Percentiles rank a stretch among this genome's conserved stretches.
Conservation (phyloP, 2,113 vertebrate genomes). For the Sphaerodactylus townsendi region DNA sequence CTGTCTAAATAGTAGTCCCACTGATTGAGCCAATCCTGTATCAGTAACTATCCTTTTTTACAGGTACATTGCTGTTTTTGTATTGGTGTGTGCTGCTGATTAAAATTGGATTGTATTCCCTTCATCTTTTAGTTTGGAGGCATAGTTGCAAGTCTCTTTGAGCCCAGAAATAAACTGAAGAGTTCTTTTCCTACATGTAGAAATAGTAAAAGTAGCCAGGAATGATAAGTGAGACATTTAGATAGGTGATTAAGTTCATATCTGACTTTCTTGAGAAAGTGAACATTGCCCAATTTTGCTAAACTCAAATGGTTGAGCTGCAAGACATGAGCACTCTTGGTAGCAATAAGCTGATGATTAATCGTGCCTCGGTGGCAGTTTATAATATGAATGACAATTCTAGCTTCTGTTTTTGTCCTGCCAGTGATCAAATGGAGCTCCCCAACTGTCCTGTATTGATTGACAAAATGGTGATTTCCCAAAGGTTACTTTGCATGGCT, state of each 20-base stretch:
- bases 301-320: background rate
- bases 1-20: too few relatives aligned
- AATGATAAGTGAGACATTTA: background rate
- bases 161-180: too few relatives aligned
- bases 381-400: slow-evolving; percentile 17
- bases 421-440: slow-evolving; percentile 18
- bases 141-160: too few relatives aligned
- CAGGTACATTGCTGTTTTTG: too few relatives aligned
- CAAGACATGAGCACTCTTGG: background rate
- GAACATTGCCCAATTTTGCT: background rate
- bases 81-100: too few relatives aligned
- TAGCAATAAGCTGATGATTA: slow-evolving; percentile 24
- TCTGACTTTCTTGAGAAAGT: background rate
- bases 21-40: too few relatives aligned
- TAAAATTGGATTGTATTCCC: too few relatives aligned
- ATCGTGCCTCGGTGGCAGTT: slow-evolving; percentile 30
- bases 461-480: slow-evolving; percentile 61
- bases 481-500: slow-evolving; percentile 38
- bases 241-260: background rate
- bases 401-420: slow-evolving; percentile 5
- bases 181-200: background rate
- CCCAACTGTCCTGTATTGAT: slow-evolving; percentile 1
- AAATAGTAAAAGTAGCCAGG: background rate
- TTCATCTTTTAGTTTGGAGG: too few relatives aligned
- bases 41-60: too few relatives aligned